phyloP scores from a whole-genome alignment of 2,888 invertebrate genomes.

The Phengaris arion region DNA sequence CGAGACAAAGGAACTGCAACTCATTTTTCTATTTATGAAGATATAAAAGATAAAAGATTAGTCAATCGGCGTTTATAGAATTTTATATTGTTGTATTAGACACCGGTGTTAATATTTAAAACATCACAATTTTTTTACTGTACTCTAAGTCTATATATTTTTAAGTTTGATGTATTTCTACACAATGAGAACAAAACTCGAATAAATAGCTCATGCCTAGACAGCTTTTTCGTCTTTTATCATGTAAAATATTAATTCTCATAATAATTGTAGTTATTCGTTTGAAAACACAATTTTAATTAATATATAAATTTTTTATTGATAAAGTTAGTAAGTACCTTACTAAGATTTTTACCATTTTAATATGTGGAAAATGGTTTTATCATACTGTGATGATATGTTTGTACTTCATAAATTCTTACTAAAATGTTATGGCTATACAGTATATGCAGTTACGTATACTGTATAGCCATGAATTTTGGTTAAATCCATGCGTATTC shows the following conservation, averaged over 20 bases:
- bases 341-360: neutral
- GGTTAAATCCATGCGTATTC: no score
- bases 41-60: no score
- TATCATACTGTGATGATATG: neutral
- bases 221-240: neutral
- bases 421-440: no score
- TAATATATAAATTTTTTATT: neutral
- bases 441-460: no score
- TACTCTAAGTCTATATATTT: neutral
- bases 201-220: neutral
- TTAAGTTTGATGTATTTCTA: neutral
- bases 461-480: no score
- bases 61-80: no score
- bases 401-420: neutral
- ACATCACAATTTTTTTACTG: neutral
- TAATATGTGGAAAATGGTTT: neutral
- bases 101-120: neutral
- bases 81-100: neutral
- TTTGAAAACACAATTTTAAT: neutral
- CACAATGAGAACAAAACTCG: constrained; percentile 2
- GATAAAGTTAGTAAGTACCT: neutral
- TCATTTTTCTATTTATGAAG: no score
- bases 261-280: neutral
- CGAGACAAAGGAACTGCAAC: no score
- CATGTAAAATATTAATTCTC: neutral